These are phyloP conservation scores for Eumeta japonica DNA, from an alignment of 1,140 invertebrate species.

Conservation along the genomic window DNA sequence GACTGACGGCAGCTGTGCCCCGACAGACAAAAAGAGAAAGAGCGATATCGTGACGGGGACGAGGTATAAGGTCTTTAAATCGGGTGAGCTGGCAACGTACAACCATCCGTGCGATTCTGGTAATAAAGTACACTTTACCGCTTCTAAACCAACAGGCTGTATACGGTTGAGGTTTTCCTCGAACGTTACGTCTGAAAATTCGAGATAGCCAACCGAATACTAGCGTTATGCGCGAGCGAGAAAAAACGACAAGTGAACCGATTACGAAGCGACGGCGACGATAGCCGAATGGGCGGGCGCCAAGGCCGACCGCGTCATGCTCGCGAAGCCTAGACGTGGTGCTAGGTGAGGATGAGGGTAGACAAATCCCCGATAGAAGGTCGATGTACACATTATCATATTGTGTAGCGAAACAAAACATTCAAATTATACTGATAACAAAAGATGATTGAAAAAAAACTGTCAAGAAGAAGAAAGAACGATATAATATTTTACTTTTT, in stretches of 20 bases:
- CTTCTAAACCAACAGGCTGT: too few species aligned
- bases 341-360: too few species aligned
- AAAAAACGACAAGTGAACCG: too few species aligned
- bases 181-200: conserved; percentile 44
- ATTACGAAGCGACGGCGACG: conserved; percentile 23
- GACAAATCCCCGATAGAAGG: too few species aligned
- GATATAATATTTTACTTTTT: too few species aligned
- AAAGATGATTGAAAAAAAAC: too few species aligned
- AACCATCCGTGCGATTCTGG: too few species aligned
- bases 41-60: conserved; percentile 34
- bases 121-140: conserved; percentile 33
- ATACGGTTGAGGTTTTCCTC: conserved; percentile 47
- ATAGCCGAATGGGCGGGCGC: conserved; percentile 28
- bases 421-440: too few species aligned
- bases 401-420: too few species aligned
- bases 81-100: too few species aligned
- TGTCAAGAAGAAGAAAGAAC: too few species aligned
- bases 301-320: conserved; percentile 48
- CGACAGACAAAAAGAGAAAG: conserved; percentile 48
- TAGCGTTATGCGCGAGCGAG: conserved; percentile 37
- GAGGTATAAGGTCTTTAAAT: conserved; percentile 20
- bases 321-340: conserved; percentile 35
- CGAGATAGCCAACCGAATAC: conserved; percentile 29
- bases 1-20: conserved; percentile 42
- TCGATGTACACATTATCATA: too few species aligned